Base-by-base conservation (phyloP, 2,888 invertebrate species). In the Dynastes tityus region DNA sequence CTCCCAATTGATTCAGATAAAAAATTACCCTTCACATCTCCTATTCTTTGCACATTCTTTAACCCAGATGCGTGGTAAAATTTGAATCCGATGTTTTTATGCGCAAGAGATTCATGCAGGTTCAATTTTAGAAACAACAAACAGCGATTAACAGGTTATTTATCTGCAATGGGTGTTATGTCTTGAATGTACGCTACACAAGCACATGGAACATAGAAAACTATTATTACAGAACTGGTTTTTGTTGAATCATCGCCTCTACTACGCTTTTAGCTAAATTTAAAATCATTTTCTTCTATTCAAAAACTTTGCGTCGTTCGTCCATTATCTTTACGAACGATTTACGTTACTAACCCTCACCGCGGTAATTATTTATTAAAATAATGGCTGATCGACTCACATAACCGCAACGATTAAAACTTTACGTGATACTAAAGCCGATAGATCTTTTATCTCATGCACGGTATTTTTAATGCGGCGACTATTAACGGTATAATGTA, bases 341-440 rank as follows among this genome's bases (percentile, higher is more conserved):
- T 61, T 45, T 49, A 22, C 29, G 63, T 74, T 74, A 22, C 58
- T 74, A 63, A 74, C 61, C 9, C 49, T 63, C 61, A 29, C 73
- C 45, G 27, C n/a, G 27, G 49, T 74, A 74, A 74, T 63, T 74
- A 61, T 45, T 74, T 73, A 61, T 61, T 74, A 74, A 74, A 49
- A 61, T 61, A 22, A 63, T 58, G 45, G 61, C 61, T 74, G 61
- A 74, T 61, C 73, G 63, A 61, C 27, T 40, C 61, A 16, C 45
- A 74, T 61, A 63, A 74, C 45, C 53, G 61, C 49, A 61, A 61
- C 73, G 73, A 73, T 73, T 73, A 73, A 58, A 73, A 61, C 40
- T 45, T 73, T 73, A 74, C 45, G 61, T 74, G 73, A 61, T 74
- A 45, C 27, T 61, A 74, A 74, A 27, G 22, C 61, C 45, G 61